A percentile compares a stretch with the other conserved stretches of the same genome.
Conservation (phyloP, 64 coral and sea anemone genomes). For the Pocillopora damicornis region DNA sequence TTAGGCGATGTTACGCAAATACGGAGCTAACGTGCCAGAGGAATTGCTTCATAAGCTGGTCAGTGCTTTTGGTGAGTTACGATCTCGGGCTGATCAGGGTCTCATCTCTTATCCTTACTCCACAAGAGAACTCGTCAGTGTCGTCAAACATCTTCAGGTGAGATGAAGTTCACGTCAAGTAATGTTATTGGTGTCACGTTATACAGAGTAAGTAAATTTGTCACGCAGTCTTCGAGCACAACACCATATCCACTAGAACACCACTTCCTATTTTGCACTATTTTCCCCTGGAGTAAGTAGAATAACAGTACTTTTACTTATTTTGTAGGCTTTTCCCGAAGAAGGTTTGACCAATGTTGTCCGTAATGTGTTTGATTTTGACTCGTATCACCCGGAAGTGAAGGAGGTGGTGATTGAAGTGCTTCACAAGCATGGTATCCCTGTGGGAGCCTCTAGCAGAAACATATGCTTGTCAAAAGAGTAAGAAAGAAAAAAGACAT, state of each 20-base stretch:
- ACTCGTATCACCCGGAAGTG: conserved; percentile 92
- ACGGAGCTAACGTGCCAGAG: conserved; percentile 82
- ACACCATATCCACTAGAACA: too few species aligned
- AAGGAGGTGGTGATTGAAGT: conserved; percentile 81
- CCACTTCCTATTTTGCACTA: neutral
- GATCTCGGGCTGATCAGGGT: conserved; percentile 87
- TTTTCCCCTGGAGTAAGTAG: neutral
- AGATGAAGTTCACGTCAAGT: neutral
- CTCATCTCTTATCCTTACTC: conserved; percentile 97
- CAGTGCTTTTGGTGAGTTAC: conserved; percentile 86
- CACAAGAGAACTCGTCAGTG: conserved; percentile 90
- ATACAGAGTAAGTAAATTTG: neutral
- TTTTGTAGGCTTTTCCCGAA: conserved; percentile 70
- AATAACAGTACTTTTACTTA: neutral
- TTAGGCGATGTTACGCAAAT: conserved; percentile 92
- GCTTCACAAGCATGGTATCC: conserved; percentile 96
- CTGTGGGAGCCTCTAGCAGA: conserved; percentile 68
- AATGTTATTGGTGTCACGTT: neutral
- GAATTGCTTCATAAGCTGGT: conserved; percentile 85
- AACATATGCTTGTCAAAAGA: conserved; percentile 82
- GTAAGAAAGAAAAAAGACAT: conserved; percentile 58
- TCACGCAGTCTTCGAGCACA: neutral
- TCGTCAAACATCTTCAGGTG: conserved; percentile 98
- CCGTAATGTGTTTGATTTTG: conserved; percentile 99
- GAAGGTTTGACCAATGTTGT: conserved; percentile 88